A percentile compares a stretch with the other conserved stretches of the same genome.
Evolutionary conservation across 2,113 vertebrate species (phyloP).

Genomic region (Thunnus maccoyii): DNA sequence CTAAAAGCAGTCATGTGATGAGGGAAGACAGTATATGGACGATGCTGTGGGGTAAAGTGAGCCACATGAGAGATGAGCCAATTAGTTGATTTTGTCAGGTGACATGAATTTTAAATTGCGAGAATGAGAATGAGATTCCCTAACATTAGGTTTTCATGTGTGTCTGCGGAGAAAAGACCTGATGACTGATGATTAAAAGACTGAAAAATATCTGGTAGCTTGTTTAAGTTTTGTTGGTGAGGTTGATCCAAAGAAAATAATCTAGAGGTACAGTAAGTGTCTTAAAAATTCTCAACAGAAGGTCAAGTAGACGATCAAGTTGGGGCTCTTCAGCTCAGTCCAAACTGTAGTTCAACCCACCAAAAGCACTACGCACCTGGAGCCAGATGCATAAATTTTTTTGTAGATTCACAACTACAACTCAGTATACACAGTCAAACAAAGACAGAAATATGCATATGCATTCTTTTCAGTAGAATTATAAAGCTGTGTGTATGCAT

Average conservation of each 20-base stretch:
- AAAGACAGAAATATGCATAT: not conserved
- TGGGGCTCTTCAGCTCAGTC: not conserved
- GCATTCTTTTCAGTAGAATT: not conserved
- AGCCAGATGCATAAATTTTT: not conserved
- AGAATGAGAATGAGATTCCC: not conserved
- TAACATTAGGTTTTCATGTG: not conserved
- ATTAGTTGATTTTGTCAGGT: not conserved
- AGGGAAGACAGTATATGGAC: constrained; percentile 10
- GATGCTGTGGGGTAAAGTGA: not conserved
- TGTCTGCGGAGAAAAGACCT: not conserved
- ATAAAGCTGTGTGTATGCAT: not conserved
- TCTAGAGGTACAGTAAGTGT: not conserved
- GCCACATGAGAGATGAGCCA: too few species aligned
- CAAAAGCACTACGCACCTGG: not conserved
- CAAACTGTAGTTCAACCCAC: not conserved
- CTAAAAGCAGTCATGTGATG: constrained; percentile 19
- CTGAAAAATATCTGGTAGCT: not conserved
- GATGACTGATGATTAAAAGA: not conserved
- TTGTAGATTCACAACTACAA: not conserved
- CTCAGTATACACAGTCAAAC: too few species aligned
- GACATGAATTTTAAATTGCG: not conserved
- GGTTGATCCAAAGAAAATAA: not conserved
- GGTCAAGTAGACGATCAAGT: not conserved
- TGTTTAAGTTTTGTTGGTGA: not conserved
- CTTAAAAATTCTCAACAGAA: not conserved